A percentile compares a stretch with the other conserved stretches of the same genome.
These are phyloP conservation scores for Lasius platythorax DNA, from an alignment of 2,888 invertebrate genomes.

Conservation along the genomic window DNA sequence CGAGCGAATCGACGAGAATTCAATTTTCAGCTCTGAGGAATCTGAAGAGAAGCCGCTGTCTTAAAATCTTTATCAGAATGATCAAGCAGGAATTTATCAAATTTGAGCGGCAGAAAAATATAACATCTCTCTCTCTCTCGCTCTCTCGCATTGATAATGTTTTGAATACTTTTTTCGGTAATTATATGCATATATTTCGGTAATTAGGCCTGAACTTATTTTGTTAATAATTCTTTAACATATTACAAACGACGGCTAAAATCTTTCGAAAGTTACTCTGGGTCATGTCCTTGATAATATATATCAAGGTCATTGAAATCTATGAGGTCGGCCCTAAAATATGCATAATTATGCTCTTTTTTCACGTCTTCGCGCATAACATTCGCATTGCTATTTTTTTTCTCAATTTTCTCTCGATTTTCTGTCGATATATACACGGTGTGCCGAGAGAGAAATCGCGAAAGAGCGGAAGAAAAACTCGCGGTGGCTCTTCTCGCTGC, in stretches of 20 bases:
- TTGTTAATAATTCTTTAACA: no score
- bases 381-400: not conserved
- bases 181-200: no score
- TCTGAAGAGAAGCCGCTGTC: conserved; percentile 29
- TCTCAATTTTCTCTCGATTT: not conserved
- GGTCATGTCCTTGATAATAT: no score
- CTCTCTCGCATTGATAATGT: not conserved
- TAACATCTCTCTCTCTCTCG: not conserved
- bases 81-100: conserved; percentile 54
- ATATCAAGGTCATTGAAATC: no score
- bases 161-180: not conserved
- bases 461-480: conserved; percentile 47
- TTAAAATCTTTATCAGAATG: conserved; percentile 19
- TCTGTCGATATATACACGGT: conserved; percentile 30
- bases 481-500: conserved; percentile 47
- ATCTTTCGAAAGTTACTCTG: no score
- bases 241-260: no score
- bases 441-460: conserved; percentile 45
- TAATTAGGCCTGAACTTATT: no score
- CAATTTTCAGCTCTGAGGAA: conserved; percentile 60
- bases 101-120: conserved; percentile 51
- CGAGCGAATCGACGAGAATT: conserved; percentile 47
- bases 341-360: no score
- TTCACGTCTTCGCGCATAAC: not conserved
- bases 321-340: no score